phyloP scores from a whole-genome alignment of 2,888 invertebrate genomes.

The Netelia melanura region DNA sequence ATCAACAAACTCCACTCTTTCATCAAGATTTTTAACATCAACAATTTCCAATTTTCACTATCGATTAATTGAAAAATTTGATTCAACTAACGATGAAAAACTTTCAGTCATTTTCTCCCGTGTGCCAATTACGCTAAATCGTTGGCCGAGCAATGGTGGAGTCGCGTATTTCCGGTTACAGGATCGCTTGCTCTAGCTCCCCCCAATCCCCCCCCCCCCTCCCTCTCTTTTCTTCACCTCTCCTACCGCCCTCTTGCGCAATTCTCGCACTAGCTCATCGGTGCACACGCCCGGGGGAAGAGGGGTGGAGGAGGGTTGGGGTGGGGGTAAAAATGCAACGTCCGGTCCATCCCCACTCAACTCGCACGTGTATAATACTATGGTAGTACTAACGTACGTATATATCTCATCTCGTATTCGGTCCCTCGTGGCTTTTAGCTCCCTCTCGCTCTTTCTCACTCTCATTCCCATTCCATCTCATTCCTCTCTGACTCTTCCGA shows the following conservation, averaged over 20 bases:
- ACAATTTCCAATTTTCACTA: not conserved
- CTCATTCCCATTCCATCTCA: slow-evolving; percentile 43
- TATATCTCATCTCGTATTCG: slow-evolving; percentile 67
- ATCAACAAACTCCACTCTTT: not conserved
- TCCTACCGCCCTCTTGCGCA: slow-evolving; percentile 26
- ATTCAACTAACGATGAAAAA: slow-evolving; percentile 2
- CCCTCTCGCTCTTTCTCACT: slow-evolving; percentile 24
- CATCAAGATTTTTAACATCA: not conserved
- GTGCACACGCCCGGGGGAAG: slow-evolving; percentile 44
- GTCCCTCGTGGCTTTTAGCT: slow-evolving; percentile 55
- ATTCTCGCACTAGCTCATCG: slow-evolving; percentile 42
- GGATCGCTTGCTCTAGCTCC: slow-evolving; percentile 62
- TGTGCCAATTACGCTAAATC: slow-evolving; percentile 42
- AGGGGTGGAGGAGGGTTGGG: slow-evolving; percentile 40
- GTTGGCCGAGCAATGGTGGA: slow-evolving; percentile 68
- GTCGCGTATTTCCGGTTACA: slow-evolving; percentile 76
- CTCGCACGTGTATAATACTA: slow-evolving; percentile 52
- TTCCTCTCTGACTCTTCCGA: slow-evolving; percentile 23
- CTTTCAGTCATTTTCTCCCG: slow-evolving; percentile 9
- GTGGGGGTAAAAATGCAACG: slow-evolving; percentile 80
- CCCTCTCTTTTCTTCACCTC: slow-evolving; percentile 12
- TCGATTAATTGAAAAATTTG: not conserved
- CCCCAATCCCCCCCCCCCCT: slow-evolving; percentile 46
- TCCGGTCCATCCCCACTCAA: slow-evolving; percentile 80
- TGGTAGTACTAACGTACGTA: slow-evolving; percentile 15